Evolutionary conservation across 2,888 invertebrate genomes (phyloP), one percentile per base, ranked within the genome.

Genomic region (Microchrysa polita): DNA sequence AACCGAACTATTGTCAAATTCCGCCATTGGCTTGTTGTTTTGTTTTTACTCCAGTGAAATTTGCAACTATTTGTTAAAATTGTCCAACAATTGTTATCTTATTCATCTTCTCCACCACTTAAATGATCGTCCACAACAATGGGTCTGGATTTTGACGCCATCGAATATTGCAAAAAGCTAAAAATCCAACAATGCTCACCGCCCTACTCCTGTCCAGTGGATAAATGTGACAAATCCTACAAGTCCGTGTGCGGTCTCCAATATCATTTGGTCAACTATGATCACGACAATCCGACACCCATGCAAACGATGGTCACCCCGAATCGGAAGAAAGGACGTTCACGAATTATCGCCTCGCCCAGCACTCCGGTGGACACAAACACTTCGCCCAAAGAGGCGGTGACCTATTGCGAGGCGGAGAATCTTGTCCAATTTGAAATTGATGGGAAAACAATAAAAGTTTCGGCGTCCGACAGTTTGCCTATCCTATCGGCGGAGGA

Each of bases 211-310:
- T 96, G 96, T 81, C 96, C 96, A 9, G 88, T 94, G 71, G 90
- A 91, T 79, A 92, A 92, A 80, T 96, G 96, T 86, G 92, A 92
- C 78, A 92, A 93, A 82, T 90, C 92, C 22, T 96, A 95, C 84
- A 94, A 94, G 85, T 94, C 94, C 76, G 90, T 93, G 77, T 92
- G 92, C 79, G 95, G 95, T 1, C 87, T 96, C 78, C 94, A 94
- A 81, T 94, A 93, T 82, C 95, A 96, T 82, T 85, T 95, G 79
- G 91, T 92, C 77, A 93, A 93, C 82, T 93, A 90, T 83, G 94
- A 95, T 83, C 94, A 95, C 82, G 92, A 93, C 80, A 92, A 92
- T 81, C 91, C 92, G 14, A 88, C 89, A 74, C 89, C 91, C 63
- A 84, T 87, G 61, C 88, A 90, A 74, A 89, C 90, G 48, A 83